phyloP scores from a whole-genome alignment of 2,888 invertebrate genomes.

The Gasteruption jaculator region DNA sequence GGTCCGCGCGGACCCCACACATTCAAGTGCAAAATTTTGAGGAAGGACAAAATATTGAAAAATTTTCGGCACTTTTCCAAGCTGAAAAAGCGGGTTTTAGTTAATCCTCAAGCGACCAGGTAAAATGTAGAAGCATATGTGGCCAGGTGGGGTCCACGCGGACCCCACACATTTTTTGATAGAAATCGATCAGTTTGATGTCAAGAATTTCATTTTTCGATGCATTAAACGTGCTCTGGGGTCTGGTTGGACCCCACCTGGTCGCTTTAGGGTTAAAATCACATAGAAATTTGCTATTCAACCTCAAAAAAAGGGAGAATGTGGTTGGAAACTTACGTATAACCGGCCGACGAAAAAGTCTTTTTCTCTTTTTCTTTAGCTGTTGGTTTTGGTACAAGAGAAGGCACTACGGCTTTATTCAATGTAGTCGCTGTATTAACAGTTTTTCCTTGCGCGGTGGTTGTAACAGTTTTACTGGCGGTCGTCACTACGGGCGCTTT shows the following conservation, averaged over 20 bases:
- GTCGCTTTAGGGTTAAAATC: neutral
- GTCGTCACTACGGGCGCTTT: slow-evolving; percentile 43
- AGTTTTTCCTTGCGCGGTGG: slow-evolving; percentile 41
- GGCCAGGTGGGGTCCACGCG: too few species aligned
- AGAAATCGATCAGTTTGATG: too few species aligned
- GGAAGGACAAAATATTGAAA: slow-evolving; percentile 14
- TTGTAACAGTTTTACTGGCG: slow-evolving; percentile 41
- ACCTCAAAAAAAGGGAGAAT: too few species aligned
- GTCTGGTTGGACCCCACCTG: too few species aligned
- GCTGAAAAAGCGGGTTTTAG: slow-evolving; percentile 5
- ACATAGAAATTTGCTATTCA: too few species aligned
- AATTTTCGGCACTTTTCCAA: neutral
- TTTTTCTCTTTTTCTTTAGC: slow-evolving; percentile 77
- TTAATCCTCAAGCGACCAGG: too few species aligned
- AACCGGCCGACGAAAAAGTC: slow-evolving; percentile 57
- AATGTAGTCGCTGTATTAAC: slow-evolving; percentile 45
- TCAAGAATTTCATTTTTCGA: too few species aligned
- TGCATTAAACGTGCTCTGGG: too few species aligned
- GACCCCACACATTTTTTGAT: too few species aligned
- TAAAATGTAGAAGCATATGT: too few species aligned
- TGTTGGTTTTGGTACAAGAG: slow-evolving; percentile 57
- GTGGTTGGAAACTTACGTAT: slow-evolving; percentile 50
- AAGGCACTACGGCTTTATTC: slow-evolving; percentile 59
- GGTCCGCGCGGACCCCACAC: too few species aligned
- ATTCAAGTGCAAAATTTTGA: slow-evolving; percentile 5